phyloP scores from a whole-genome alignment of 1,140 invertebrate genomes.

The Battus philenor region DNA sequence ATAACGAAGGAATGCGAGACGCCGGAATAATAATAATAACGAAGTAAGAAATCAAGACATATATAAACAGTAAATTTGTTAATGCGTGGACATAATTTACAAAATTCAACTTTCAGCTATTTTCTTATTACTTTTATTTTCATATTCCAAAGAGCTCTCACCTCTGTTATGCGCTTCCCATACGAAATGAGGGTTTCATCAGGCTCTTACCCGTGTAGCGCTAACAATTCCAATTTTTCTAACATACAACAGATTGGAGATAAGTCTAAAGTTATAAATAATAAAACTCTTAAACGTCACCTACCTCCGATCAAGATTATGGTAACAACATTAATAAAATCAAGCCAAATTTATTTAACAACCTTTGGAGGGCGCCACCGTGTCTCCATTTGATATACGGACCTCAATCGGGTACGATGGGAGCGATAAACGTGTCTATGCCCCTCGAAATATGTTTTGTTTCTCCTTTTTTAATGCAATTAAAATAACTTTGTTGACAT shows the following conservation, averaged over 20 bases:
- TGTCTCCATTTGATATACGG: conserved; percentile 52
- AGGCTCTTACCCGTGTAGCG: conserved; percentile 19
- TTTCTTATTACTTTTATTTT: no score
- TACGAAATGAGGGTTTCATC: conserved; percentile 19
- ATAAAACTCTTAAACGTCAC: conserved; percentile 66
- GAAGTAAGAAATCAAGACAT: no score
- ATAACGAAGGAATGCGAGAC: no score
- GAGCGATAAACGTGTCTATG: conserved; percentile 10
- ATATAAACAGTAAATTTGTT: no score
- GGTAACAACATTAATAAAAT: conserved; percentile 68
- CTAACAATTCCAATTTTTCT: conserved; percentile 43
- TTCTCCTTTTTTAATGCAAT: neutral
- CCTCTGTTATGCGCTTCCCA: neutral
- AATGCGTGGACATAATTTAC: no score
- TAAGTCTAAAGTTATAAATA: conserved; percentile 65
- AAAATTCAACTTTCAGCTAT: no score
- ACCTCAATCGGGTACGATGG: conserved; percentile 9
- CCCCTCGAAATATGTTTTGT: neutral
- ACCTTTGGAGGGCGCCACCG: conserved; percentile 50
- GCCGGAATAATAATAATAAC: no score
- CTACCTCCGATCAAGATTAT: conserved; percentile 54
- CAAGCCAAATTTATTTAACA: conserved; percentile 58
- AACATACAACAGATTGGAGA: conserved; percentile 52
- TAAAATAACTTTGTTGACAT: neutral
- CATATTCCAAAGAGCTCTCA: neutral